phyloP scores from a whole-genome alignment of 2,797 vertebrate species.

The Cossypha heuglini region DNA sequence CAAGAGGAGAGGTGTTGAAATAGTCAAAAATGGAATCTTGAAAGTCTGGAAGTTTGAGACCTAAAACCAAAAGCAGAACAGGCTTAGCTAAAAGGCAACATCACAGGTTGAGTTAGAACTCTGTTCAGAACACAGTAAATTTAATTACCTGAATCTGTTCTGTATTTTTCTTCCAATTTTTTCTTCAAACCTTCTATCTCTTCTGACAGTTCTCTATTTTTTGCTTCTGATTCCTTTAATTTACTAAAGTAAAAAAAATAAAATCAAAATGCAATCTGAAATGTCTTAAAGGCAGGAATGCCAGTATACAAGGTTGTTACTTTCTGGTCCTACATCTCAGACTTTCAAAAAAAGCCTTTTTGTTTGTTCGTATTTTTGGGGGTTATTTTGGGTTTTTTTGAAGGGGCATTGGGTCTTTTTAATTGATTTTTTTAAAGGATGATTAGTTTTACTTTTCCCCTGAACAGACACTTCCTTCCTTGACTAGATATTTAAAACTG shows the following conservation, averaged over 20 bases:
- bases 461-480: background rate
- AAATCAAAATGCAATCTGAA: background rate
- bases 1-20: slow-evolving; percentile 94
- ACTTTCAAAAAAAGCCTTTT: background rate
- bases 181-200: slow-evolving; percentile 90
- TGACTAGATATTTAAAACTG: background rate
- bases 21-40: slow-evolving; percentile 98
- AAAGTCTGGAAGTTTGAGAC: slow-evolving; percentile 92
- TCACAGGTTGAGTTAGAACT: background rate
- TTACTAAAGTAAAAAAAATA: slow-evolving; percentile 77
- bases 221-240: slow-evolving; percentile 87
- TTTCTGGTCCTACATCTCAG: background rate
- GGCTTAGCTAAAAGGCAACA: background rate
- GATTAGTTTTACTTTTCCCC: background rate
- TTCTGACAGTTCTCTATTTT: slow-evolving; percentile 83
- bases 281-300: background rate
- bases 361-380: background rate
- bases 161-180: slow-evolving; percentile 89
- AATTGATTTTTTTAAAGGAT: background rate
- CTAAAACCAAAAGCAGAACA: slow-evolving; percentile 69
- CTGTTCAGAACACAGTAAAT: background rate
- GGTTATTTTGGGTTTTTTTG: background rate
- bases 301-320: background rate
- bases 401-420: background rate
- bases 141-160: slow-evolving; percentile 84